Evolutionary conservation across 2,888 invertebrate species (phyloP).

Genomic region (Chymomyza caudatula): DNA sequence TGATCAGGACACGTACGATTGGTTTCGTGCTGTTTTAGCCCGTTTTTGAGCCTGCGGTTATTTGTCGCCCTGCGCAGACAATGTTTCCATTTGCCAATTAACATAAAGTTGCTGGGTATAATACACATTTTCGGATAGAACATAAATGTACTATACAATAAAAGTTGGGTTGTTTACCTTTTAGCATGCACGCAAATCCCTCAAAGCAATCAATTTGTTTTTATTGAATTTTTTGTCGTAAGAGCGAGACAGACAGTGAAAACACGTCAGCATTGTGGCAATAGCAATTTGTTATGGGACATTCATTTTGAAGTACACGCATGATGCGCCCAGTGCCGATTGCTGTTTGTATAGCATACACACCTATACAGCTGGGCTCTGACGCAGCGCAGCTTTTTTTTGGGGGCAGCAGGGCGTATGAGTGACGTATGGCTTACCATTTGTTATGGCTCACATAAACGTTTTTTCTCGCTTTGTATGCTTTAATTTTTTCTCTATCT

Average conservation of each 20-base stretch:
- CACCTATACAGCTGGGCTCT: neutral
- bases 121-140: constrained; percentile 10
- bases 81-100: constrained; percentile 58
- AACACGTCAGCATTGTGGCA: constrained; percentile 19
- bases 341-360: neutral
- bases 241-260: neutral
- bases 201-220: constrained; percentile 67
- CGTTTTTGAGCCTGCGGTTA: constrained; percentile 37
- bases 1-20: constrained; percentile 15
- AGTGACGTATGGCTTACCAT: constrained; percentile 65
- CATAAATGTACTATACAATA: neutral
- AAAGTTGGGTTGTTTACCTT: constrained; percentile 47
- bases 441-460: constrained; percentile 54
- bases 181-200: constrained; percentile 56
- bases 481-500: constrained; percentile 16
- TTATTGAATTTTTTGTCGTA: constrained; percentile 58
- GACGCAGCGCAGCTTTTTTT: constrained; percentile 7
- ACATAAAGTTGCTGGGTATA: constrained; percentile 42
- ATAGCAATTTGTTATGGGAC: constrained; percentile 50
- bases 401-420: constrained; percentile 53
- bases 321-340: constrained; percentile 30
- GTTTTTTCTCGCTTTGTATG: constrained; percentile 55
- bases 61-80: constrained; percentile 42
- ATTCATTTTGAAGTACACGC: constrained; percentile 48
- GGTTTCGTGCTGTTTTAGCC: constrained; percentile 16